Base-by-base conservation (phyloP, 2,797 vertebrate species). In the Alauda arvensis region DNA sequence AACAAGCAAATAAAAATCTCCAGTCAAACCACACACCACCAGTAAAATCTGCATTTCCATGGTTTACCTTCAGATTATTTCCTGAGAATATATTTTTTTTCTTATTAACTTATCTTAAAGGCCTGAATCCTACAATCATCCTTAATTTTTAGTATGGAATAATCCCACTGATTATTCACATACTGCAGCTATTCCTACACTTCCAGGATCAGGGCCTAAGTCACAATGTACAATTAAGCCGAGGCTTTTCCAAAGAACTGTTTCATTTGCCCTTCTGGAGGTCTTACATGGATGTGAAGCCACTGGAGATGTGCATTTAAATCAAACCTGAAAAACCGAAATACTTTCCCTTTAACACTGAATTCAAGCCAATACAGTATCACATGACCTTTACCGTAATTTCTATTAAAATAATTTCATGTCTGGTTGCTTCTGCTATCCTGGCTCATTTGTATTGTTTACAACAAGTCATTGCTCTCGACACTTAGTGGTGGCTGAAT, bases 321-420 rank as follows among this genome's bases (percentile, higher is more conserved):
- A 95, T 84, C 83, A 90, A 93, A 93, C 37, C 69, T 84, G 68
- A 34, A 87, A 91, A 95, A 95, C 89, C 66, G 6, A 93, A 89
- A 94, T 91, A 89, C 95, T 96, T 97, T 95, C 94, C 96, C 96
- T 97, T 97, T 97, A 97, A 97, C 95, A 80, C 79, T 76, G 95
- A 96, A 95, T 93, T 95, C 92, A 96, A 95, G 94, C 95, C 39
- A 93, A 94, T 91, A 93, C 77, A 88, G 77, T 80, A 95, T 97
- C 97, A 97, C 96, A 95, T 97, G 97, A 97, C 97, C 96, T 97
- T 97, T 97, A 96, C 96, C 94, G 84, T 97, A 97, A 97, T 97
- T 97, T 97, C 96, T 96, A 97, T 97, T 97, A 97, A 97, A 97
- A 97, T 96, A 95, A 96, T 97, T 97, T 97, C 97, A 97, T 97